A percentile compares a stretch with the other conserved stretches of the same genome.
Evolutionary conservation across 2,888 invertebrate genomes (phyloP).

Genomic region (Hedychridium roseum): DNA sequence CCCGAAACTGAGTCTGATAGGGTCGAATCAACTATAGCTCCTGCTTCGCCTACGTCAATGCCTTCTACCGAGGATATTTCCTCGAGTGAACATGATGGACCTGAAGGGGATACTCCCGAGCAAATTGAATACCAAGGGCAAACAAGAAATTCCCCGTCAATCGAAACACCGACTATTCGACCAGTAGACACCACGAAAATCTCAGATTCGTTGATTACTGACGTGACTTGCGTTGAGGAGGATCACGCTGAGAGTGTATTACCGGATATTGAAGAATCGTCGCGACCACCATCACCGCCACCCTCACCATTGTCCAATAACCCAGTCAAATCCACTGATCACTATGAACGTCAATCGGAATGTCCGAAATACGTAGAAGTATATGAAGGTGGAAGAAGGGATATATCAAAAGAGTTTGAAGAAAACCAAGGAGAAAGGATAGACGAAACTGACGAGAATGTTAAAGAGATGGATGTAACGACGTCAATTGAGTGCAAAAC

Average conservation of each 20-base stretch:
- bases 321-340: constrained; percentile 26
- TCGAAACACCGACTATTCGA: too few relatives aligned
- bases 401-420: constrained; percentile 4
- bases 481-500: too few relatives aligned
- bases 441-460: constrained; percentile 27
- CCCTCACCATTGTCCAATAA: constrained; percentile 14
- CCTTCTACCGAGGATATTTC: constrained; percentile 25
- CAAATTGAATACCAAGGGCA: constrained; percentile 40
- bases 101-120: constrained; percentile 12
- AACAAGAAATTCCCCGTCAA: too few relatives aligned
- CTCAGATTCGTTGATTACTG: too few relatives aligned
- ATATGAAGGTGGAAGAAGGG: constrained; percentile 28
- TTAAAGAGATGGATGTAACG: constrained; percentile 12
- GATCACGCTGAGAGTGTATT: constrained; percentile 52
- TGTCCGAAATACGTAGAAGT: constrained; percentile 23
- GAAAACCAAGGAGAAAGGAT: constrained; percentile 14
- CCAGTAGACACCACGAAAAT: too few relatives aligned
- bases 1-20: constrained; percentile 43
- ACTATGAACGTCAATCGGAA: constrained; percentile 34
- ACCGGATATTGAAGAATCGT: constrained; percentile 50
- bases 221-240: too few relatives aligned
- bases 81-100: constrained; percentile 25
- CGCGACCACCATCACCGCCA: constrained; percentile 21
- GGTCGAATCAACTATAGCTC: too few relatives aligned
- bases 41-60: constrained; percentile 32